These are phyloP conservation scores for Aphaenogaster rudis DNA, from an alignment of 1,140 invertebrate species.

Conservation along the genomic window DNA sequence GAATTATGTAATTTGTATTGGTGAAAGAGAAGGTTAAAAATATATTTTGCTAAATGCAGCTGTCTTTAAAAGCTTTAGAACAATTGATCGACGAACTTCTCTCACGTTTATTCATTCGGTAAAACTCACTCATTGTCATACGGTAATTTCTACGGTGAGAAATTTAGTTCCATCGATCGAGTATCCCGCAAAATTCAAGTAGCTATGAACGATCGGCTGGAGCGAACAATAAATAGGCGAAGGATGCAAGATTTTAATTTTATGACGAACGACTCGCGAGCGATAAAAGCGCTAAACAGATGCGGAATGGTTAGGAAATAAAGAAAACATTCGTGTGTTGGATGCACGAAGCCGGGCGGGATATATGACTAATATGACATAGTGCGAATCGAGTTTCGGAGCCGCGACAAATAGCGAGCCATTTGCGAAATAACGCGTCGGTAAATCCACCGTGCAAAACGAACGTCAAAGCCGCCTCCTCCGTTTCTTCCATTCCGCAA, in stretches of 20 bases:
- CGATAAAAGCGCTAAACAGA: conserved; percentile 38
- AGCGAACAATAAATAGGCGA: not conserved
- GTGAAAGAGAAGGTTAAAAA: not conserved
- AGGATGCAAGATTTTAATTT: conserved; percentile 17
- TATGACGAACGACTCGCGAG: not conserved
- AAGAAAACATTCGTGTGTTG: conserved; percentile 59
- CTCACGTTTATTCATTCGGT: not conserved
- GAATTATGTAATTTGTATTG: not conserved
- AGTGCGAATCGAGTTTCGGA: conserved; percentile 60
- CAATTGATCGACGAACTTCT: not conserved
- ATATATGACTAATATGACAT: conserved; percentile 52
- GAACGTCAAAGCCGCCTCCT: conserved; percentile 45
- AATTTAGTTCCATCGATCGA: not conserved
- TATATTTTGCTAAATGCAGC: not conserved
- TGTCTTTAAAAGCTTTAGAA: conserved; percentile 6
- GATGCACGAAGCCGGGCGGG: conserved; percentile 67
- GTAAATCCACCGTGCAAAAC: conserved; percentile 52
- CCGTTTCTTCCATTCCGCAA: conserved; percentile 25
- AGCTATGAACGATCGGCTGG: not conserved
- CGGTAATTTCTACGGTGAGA: not conserved
- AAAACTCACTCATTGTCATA: not conserved
- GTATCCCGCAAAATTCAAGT: not conserved
- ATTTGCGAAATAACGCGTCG: conserved; percentile 76
- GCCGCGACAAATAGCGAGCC: conserved; percentile 70
- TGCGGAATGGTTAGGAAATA: conserved; percentile 54